A percentile compares a stretch with the other conserved stretches of the same genome.
Conservation (phyloP, 2,113 vertebrate genomes). For the Gopherus evgoodei region DNA sequence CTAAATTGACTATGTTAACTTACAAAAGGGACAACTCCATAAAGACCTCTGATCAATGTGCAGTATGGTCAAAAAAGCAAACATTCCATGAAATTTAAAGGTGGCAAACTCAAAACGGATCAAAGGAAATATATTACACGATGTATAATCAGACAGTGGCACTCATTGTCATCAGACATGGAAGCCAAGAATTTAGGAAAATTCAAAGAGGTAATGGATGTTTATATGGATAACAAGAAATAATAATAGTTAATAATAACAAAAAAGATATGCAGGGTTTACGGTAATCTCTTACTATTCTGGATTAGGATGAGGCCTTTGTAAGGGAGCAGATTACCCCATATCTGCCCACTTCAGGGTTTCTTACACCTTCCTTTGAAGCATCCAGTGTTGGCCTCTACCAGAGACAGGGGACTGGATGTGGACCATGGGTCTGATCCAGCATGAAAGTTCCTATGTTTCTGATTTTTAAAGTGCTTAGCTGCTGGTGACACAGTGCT, state of each 20-base stretch:
- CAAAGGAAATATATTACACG: too few relatives aligned
- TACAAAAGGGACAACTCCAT: too few relatives aligned
- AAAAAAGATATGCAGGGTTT: not conserved
- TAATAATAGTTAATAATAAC: not conserved
- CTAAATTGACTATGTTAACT: too few relatives aligned
- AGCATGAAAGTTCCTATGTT: not conserved
- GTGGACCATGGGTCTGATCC: not conserved
- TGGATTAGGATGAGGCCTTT: not conserved
- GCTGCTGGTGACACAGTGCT: not conserved
- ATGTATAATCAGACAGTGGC: too few relatives aligned
- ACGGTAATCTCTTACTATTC: not conserved
- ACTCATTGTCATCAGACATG: too few relatives aligned
- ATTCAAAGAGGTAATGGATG: not conserved
- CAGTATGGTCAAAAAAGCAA: too few relatives aligned
- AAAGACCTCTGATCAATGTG: too few relatives aligned
- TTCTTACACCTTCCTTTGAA: not conserved
- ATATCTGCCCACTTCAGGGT: not conserved
- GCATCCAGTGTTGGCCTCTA: not conserved
- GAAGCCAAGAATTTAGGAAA: too few relatives aligned
- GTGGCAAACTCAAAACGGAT: too few relatives aligned
- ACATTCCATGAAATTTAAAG: too few relatives aligned
- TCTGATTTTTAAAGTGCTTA: not conserved
- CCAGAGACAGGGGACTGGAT: not conserved
- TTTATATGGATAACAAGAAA: not conserved
- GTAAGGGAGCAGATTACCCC: not conserved